Conservation (phyloP, 2,888 invertebrate genomes). For the Eilema griseolum region DNA sequence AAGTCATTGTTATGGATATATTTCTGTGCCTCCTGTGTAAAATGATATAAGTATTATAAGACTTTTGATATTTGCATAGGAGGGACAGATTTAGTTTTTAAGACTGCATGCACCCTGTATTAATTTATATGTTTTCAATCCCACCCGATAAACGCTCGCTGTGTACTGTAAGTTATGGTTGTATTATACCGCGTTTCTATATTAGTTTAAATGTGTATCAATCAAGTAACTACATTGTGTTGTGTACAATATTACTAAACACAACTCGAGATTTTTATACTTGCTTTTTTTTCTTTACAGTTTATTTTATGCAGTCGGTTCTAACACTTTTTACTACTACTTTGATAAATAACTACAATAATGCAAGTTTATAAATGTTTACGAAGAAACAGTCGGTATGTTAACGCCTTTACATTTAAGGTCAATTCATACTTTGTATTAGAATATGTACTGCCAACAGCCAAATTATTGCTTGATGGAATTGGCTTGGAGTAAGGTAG, state of each 20-base stretch:
- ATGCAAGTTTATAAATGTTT: too few relatives aligned
- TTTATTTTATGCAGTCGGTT: too few relatives aligned
- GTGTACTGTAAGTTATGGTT: too few relatives aligned
- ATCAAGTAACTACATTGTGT: neutral
- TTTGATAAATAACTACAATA: too few relatives aligned
- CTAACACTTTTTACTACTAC: too few relatives aligned
- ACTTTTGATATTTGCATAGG: neutral
- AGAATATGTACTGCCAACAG: too few relatives aligned
- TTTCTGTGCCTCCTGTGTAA: neutral
- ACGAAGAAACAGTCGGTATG: conserved; percentile 12
- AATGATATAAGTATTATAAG: neutral
- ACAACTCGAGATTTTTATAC: too few relatives aligned
- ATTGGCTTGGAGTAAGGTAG: conserved; percentile 23
- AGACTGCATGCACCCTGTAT: neutral
- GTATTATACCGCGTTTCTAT: too few relatives aligned
- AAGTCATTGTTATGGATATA: too few relatives aligned
- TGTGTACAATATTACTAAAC: neutral
- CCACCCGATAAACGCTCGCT: neutral
- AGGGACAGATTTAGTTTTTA: neutral
- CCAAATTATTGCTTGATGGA: neutral
- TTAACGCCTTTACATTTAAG: conserved; percentile 10
- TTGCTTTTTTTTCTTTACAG: too few relatives aligned
- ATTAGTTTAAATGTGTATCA: neutral
- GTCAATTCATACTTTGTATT: conserved; percentile 9
- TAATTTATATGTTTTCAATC: neutral